These are phyloP conservation scores for Trachelipus rathkii DNA, from an alignment of 1,140 invertebrate genomes.

Conservation along the genomic window DNA sequence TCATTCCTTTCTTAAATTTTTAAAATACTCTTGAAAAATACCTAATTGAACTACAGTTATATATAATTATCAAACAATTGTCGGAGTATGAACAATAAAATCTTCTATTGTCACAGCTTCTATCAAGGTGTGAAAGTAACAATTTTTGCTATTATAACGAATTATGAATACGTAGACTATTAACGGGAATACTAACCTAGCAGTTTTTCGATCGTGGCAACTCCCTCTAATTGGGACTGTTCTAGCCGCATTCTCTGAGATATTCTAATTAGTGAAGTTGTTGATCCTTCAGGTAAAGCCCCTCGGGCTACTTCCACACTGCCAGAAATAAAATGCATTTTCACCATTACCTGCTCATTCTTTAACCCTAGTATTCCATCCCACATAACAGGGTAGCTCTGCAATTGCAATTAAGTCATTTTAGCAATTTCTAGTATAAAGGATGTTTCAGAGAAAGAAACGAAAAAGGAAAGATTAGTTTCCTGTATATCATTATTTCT, in stretches of 20 bases:
- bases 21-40: too few species aligned
- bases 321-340: constrained; percentile 96
- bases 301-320: constrained; percentile 78
- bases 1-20: too few species aligned
- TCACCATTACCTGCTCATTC: constrained; percentile 91
- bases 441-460: too few species aligned
- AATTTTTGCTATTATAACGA: too few species aligned
- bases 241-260: constrained; percentile 95
- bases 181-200: constrained; percentile 85
- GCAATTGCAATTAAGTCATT: too few species aligned
- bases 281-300: constrained; percentile 71
- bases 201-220: constrained; percentile 90
- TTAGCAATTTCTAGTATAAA: too few species aligned
- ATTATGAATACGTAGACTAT: too few species aligned
- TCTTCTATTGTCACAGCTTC: neutral
- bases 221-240: constrained; percentile 87
- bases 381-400: constrained; percentile 86
- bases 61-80: neutral
- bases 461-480: too few species aligned
- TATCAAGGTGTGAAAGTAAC: too few species aligned
- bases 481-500: neutral
- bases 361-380: constrained; percentile 90
- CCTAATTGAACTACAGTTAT: too few species aligned
- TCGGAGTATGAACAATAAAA: neutral
- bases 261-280: constrained; percentile 79